Evolutionary conservation across 2,888 invertebrate genomes (phyloP).

Genomic region (Pyrochroa serraticornis): DNA sequence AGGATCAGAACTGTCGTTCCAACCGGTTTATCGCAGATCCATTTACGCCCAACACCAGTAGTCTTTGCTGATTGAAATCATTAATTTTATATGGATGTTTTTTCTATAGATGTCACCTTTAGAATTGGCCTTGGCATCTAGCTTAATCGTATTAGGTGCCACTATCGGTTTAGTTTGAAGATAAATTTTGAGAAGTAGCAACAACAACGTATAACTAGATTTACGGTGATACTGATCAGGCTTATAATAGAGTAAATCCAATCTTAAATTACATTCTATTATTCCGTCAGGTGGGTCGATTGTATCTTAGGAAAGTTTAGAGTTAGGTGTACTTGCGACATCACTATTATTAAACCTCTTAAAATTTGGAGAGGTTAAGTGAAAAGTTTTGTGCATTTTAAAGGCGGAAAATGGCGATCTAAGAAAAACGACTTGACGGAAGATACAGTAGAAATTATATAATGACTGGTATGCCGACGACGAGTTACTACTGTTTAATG

Average conservation of each 20-base stretch:
- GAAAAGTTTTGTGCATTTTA: no score
- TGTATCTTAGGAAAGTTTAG: conserved; percentile 8
- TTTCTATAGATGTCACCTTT: conserved; percentile 19
- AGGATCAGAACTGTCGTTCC: not conserved
- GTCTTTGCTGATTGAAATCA: conserved; percentile 32
- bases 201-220: conserved; percentile 1
- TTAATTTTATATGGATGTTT: conserved; percentile 28
- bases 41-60: conserved; percentile 30
- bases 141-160: conserved; percentile 16
- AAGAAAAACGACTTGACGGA: not conserved
- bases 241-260: conserved; percentile 23
- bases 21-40: conserved; percentile 22
- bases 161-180: conserved; percentile 13
- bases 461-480: conserved; percentile 17
- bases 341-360: no score
- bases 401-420: no score
- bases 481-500: conserved; percentile 25
- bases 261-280: conserved; percentile 24
- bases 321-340: no score
- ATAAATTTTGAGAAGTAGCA: conserved; percentile 22
- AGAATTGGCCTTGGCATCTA: conserved; percentile 20
- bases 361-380: no score
- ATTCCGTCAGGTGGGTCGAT: conserved; percentile 21
- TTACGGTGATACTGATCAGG: conserved; percentile 17
- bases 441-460: conserved; percentile 12